These are phyloP conservation scores for Elachura formosa DNA, from an alignment of 2,113 vertebrate species.

Conservation along the genomic window DNA sequence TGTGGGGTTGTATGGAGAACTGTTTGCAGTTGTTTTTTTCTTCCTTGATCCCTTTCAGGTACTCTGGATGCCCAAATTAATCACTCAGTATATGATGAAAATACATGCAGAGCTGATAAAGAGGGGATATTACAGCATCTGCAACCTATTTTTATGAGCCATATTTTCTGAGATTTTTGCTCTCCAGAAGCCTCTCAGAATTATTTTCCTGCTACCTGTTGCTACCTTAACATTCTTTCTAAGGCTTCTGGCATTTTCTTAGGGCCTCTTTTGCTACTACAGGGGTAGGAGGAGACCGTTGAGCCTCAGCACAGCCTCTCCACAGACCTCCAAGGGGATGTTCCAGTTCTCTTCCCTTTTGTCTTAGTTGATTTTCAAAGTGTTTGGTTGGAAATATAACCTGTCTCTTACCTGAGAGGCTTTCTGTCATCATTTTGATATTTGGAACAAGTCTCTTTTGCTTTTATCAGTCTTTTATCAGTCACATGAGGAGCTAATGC, in stretches of 20 bases:
- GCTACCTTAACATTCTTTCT: background rate
- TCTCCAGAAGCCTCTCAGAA: background rate
- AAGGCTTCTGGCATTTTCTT: background rate
- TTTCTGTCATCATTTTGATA: background rate
- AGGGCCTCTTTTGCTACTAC: fast-evolving
- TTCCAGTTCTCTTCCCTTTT: background rate
- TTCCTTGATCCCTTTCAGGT: background rate
- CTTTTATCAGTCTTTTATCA: background rate
- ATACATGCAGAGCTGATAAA: background rate
- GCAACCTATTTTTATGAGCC: background rate
- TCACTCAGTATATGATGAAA: background rate
- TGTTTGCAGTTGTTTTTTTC: background rate
- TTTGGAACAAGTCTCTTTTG: background rate
- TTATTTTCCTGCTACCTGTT: background rate
- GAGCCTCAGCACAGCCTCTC: background rate
- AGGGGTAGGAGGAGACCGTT: background rate
- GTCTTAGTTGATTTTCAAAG: background rate
- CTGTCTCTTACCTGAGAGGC: background rate
- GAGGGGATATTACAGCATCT: background rate
- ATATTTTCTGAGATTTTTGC: background rate
- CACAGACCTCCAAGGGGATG: background rate
- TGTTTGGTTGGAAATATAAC: background rate
- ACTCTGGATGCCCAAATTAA: background rate
- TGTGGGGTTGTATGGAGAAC: background rate
- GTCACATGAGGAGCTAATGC: background rate